These are phyloP conservation scores for Leptosomus discolor DNA, from an alignment of 2,113 vertebrate species.

Conservation along the genomic window DNA sequence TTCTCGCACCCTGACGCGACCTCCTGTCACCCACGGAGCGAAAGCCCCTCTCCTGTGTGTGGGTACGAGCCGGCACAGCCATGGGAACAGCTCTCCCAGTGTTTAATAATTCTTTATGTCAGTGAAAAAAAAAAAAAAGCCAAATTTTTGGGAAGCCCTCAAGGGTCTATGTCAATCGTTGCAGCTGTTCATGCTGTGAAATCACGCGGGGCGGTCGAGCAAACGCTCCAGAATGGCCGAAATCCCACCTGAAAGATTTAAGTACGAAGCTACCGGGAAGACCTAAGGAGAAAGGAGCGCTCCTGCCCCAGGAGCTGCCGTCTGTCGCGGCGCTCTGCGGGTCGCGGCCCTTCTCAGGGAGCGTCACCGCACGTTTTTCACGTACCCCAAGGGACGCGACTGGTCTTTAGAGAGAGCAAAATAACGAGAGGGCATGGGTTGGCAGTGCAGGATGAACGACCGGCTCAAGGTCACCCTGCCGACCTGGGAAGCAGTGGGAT, in stretches of 20 bases:
- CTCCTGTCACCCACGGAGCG: too few relatives aligned
- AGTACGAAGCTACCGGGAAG: background rate
- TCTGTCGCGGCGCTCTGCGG: background rate
- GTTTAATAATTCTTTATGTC: too few relatives aligned
- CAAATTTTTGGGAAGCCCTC: too few relatives aligned
- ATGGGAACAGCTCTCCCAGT: too few relatives aligned
- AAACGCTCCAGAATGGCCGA: background rate
- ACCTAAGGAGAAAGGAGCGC: too few relatives aligned
- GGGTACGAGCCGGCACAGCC: too few relatives aligned
- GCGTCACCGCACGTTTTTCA: fast-evolving
- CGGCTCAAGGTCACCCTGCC: background rate
- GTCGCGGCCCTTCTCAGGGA: background rate
- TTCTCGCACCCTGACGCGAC: too few relatives aligned
- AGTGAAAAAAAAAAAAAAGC: too few relatives aligned
- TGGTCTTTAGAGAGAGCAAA: background rate
- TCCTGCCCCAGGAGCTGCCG: too few relatives aligned
- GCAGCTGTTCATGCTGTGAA: background rate
- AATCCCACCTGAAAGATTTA: background rate
- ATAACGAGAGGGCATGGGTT: fast-evolving
- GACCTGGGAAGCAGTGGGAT: fast-evolving
- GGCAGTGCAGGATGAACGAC: background rate
- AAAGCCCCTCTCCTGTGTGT: too few relatives aligned
- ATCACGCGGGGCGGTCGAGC: background rate
- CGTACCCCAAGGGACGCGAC: fast-evolving
- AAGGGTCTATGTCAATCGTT: background rate